Conservation (phyloP, 2,888 invertebrate species). For the Orthonevra nobilis region DNA sequence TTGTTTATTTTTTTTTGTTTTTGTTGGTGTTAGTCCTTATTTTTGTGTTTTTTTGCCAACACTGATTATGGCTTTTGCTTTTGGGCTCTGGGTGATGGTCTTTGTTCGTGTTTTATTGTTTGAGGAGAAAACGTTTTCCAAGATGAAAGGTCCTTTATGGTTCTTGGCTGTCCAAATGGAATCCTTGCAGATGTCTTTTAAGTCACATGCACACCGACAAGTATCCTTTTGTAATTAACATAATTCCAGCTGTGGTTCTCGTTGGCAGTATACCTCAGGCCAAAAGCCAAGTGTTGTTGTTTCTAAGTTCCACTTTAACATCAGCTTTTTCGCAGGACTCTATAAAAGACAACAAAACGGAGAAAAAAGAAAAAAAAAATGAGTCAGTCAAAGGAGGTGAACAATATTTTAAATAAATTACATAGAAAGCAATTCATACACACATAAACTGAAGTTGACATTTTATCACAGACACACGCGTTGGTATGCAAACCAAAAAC, state of each 20-base stretch:
- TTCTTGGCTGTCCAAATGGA: slow-evolving; percentile 4
- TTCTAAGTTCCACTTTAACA: slow-evolving; percentile 37
- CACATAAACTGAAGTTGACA: slow-evolving; percentile 32
- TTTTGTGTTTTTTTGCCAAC: neutral
- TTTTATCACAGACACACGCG: neutral
- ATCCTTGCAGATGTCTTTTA: slow-evolving; percentile 29
- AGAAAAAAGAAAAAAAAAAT: slow-evolving; percentile 6
- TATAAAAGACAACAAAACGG: slow-evolving; percentile 27
- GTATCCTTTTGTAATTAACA: slow-evolving; percentile 54
- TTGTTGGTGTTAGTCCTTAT: neutral
- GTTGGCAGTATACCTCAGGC: slow-evolving; percentile 14
- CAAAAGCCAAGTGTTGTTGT: neutral
- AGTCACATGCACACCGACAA: slow-evolving; percentile 9
- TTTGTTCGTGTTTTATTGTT: slow-evolving; percentile 1
- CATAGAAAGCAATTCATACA: slow-evolving; percentile 18
- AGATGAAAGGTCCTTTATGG: slow-evolving; percentile 22
- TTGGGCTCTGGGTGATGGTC: neutral
- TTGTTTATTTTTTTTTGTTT: slow-evolving; percentile 25
- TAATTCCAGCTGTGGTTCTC: slow-evolving; percentile 49
- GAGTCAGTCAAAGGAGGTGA: slow-evolving; percentile 12
- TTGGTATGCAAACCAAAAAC: neutral
- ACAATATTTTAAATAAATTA: slow-evolving; percentile 46
- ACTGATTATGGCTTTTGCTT: too few relatives aligned
- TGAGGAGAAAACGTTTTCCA: slow-evolving; percentile 13
- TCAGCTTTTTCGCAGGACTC: slow-evolving; percentile 40